Percentiles rank a stretch among this genome's conserved stretches.
phyloP scores from a whole-genome alignment of 2,797 vertebrate species.

The Labroides dimidiatus region DNA sequence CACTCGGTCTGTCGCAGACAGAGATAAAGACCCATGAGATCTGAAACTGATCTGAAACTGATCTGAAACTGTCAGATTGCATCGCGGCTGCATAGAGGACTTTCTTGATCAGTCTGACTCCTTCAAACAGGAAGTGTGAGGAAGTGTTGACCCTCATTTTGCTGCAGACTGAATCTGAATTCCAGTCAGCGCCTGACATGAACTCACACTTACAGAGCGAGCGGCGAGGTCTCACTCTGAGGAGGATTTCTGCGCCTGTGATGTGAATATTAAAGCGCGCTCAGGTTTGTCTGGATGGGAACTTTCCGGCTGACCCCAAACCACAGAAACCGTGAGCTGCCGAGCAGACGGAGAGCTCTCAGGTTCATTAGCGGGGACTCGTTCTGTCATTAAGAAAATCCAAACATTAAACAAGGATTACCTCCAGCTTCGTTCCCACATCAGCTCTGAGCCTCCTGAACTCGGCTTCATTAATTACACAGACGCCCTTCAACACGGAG shows the following conservation, averaged over 20 bases:
- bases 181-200: constrained; percentile 4
- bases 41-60: no score
- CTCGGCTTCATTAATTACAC: constrained; percentile 11
- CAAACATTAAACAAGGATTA: constrained; percentile 58
- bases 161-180: constrained; percentile 9
- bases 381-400: constrained; percentile 40
- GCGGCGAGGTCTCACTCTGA: constrained; percentile 16
- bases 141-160: constrained; percentile 11
- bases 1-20: no score
- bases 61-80: no score
- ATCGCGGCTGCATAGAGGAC: not conserved
- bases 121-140: constrained; percentile 7
- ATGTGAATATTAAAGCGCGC: not conserved
- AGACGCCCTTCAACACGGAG: constrained; percentile 23
- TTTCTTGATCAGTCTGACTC: no score
- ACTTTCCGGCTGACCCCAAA: not conserved
- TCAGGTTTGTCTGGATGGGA: constrained; percentile 11
- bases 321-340: not conserved
- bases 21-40: no score
- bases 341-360: not conserved
- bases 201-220: not conserved
- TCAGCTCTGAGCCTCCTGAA: constrained; percentile 23
- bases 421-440: constrained; percentile 51
- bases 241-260: constrained; percentile 26
- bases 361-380: constrained; percentile 41